These are phyloP conservation scores for Camptogramma bilineatum DNA, from an alignment of 2,888 invertebrate species.

Conservation along the genomic window DNA sequence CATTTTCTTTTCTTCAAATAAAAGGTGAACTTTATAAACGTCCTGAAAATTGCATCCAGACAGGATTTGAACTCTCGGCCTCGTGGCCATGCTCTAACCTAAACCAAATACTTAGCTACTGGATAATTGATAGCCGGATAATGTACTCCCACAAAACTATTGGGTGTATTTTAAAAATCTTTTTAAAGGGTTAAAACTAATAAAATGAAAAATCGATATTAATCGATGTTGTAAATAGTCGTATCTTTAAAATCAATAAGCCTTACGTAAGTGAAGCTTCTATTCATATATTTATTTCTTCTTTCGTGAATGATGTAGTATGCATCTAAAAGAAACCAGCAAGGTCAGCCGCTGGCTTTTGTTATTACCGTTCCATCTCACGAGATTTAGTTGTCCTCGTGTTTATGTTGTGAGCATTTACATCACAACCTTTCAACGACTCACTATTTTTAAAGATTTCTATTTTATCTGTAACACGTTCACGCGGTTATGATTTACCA, in stretches of 20 bases:
- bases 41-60: too few relatives aligned
- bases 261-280: not conserved
- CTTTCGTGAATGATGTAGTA: slow-evolving; percentile 23
- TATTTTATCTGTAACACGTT: slow-evolving; percentile 10
- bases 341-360: slow-evolving; percentile 33
- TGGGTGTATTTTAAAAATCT: too few relatives aligned
- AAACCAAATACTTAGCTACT: too few relatives aligned
- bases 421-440: slow-evolving; percentile 30
- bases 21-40: too few relatives aligned
- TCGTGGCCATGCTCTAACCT: too few relatives aligned
- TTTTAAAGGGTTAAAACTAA: too few relatives aligned
- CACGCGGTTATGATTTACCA: slow-evolving; percentile 22
- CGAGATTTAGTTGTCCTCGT: slow-evolving; percentile 28
- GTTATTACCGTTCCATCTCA: slow-evolving; percentile 23
- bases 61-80: too few relatives aligned
- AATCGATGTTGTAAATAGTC: not conserved
- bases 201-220: too few relatives aligned
- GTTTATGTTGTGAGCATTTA: slow-evolving; percentile 33
- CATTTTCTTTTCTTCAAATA: too few relatives aligned
- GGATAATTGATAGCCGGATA: too few relatives aligned
- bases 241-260: not conserved
- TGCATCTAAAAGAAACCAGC: slow-evolving; percentile 30
- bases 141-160: too few relatives aligned
- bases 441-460: slow-evolving; percentile 22
- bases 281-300: not conserved